phyloP scores from a whole-genome alignment of 1,140 invertebrate genomes.

The Aphis gossypii region DNA sequence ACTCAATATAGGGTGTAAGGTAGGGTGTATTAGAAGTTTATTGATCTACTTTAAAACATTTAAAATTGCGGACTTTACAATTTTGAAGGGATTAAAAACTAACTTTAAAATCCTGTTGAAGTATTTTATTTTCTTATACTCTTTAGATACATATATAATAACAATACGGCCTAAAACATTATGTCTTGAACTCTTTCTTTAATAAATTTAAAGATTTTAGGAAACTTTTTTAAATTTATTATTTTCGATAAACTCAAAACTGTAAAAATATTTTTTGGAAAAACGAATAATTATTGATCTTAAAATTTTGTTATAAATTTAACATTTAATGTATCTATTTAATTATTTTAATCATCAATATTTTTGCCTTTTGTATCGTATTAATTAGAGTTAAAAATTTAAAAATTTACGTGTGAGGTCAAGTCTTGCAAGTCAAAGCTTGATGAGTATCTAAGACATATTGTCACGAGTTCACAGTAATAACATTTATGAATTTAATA shows the following conservation, averaged over 20 bases:
- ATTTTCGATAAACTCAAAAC: not conserved
- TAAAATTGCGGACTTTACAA: not conserved
- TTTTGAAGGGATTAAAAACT: not conserved
- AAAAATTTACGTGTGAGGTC: not conserved
- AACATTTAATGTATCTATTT: not conserved
- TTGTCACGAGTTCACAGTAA: not conserved
- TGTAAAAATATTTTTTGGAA: not conserved
- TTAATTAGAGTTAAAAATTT: not conserved
- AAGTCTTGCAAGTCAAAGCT: too few relatives aligned
- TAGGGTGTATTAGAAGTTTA: not conserved
- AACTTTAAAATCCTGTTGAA: not conserved
- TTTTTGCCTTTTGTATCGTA: not conserved
- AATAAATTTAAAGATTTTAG: not conserved
- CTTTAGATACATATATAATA: not conserved
- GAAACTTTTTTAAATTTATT: not conserved
- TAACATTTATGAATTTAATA: not conserved
- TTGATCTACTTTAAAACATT: not conserved
- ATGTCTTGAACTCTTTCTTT: not conserved
- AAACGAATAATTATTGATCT: conserved; percentile 9
- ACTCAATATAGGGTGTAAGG: not conserved
- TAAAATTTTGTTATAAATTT: not conserved
- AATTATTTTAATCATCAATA: not conserved
- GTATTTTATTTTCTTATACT: not conserved
- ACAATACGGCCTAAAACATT: not conserved
- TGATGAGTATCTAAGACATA: not conserved